phyloP scores from a whole-genome alignment of 37 sponge, comb jelly and placozoan genomes.

The Beroe ovata region DNA sequence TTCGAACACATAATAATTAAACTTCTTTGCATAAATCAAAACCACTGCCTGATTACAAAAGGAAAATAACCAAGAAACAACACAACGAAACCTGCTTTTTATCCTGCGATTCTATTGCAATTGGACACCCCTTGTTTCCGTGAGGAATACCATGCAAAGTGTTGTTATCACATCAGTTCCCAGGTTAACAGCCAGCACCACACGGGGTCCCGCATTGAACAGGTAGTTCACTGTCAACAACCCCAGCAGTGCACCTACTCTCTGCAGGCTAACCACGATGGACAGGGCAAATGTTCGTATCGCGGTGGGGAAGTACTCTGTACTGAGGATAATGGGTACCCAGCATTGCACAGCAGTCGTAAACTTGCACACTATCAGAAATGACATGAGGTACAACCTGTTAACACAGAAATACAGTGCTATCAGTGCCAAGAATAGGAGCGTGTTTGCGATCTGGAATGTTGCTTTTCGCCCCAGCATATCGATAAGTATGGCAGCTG shows the following conservation, averaged over 20 bases:
- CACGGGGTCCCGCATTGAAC: not conserved
- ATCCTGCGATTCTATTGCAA: too few species aligned
- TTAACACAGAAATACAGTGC: constrained; percentile 30
- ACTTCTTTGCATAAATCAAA: too few species aligned
- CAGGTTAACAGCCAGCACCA: constrained; percentile 25
- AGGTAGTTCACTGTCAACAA: not conserved
- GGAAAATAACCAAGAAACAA: too few species aligned
- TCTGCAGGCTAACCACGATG: not conserved
- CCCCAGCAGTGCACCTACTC: not conserved
- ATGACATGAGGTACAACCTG: not conserved
- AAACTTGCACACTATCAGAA: not conserved
- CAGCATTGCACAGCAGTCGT: not conserved
- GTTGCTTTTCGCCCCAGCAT: not conserved
- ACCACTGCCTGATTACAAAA: too few species aligned
- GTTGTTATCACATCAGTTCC: too few species aligned
- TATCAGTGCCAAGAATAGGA: not conserved
- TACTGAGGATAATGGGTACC: not conserved
- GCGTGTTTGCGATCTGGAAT: not conserved
- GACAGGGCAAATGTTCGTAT: not conserved
- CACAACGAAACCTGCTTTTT: too few species aligned
- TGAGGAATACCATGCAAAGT: too few species aligned
- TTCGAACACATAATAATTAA: too few species aligned
- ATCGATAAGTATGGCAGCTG: not conserved
- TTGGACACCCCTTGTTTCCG: too few species aligned
- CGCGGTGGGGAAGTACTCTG: constrained; percentile 29